phyloP scores from a whole-genome alignment of 2,888 invertebrate genomes.

The Ochlodes sylvanus region DNA sequence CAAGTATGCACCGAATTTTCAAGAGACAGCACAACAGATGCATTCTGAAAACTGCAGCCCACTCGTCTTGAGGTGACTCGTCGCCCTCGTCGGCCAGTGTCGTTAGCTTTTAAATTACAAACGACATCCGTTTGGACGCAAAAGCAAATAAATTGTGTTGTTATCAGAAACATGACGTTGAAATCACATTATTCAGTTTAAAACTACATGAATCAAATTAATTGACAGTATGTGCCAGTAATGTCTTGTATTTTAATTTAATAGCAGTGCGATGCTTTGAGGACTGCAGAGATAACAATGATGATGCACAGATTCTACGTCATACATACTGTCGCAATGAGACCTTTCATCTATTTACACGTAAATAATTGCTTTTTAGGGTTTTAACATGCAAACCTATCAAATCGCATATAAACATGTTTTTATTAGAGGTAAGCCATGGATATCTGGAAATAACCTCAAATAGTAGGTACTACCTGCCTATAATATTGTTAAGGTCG shows the following conservation, averaged over 20 bases:
- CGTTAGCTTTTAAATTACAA: constrained; percentile 20
- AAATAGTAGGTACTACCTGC: too few relatives aligned
- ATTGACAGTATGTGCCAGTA: constrained; percentile 33
- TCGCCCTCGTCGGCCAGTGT: constrained; percentile 1
- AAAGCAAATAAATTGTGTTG: constrained; percentile 23
- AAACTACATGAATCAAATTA: constrained; percentile 36
- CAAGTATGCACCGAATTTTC: neutral
- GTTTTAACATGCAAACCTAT: too few relatives aligned
- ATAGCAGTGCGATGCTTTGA: neutral
- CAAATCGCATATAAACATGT: too few relatives aligned
- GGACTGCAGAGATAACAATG: constrained; percentile 6
- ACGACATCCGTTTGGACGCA: constrained; percentile 28
- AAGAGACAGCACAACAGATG: constrained; percentile 3
- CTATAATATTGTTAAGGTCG: too few relatives aligned
- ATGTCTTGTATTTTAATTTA: constrained; percentile 26
- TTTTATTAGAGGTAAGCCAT: too few relatives aligned
- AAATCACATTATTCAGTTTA: constrained; percentile 33
- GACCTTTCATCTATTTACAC: too few relatives aligned
- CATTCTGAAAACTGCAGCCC: neutral
- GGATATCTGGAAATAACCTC: too few relatives aligned
- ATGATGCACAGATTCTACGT: neutral
- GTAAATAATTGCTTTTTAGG: too few relatives aligned
- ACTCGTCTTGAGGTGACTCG: neutral
- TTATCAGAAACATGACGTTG: constrained; percentile 31
- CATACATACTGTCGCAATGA: too few relatives aligned